phyloP scores from a whole-genome alignment of 2,113 vertebrate genomes.

The Cromileptes altivelis region DNA sequence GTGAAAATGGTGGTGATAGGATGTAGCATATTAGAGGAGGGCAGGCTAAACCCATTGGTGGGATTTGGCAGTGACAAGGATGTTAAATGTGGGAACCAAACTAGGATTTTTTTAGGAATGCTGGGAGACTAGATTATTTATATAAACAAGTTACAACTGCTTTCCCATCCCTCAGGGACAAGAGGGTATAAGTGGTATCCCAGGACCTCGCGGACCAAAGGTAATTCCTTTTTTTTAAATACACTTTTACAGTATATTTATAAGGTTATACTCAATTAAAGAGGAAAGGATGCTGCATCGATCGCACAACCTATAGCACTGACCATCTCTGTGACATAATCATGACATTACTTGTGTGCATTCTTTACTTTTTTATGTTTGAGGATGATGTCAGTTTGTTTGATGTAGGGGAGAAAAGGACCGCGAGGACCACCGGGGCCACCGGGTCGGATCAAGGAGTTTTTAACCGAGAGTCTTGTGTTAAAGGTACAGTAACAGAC shows the following conservation, averaged over 20 bases:
- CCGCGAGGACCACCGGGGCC: constrained; percentile 90
- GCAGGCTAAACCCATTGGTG: background rate
- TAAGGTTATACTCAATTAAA: background rate
- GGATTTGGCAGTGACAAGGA: background rate
- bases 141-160: background rate
- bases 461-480: background rate
- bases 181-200: constrained; percentile 55
- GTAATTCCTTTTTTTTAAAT: constrained; percentile 34
- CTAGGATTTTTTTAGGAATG: background rate
- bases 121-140: background rate
- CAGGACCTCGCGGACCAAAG: constrained; percentile 72
- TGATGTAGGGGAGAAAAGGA: constrained; percentile 86
- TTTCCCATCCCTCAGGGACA: constrained; percentile 71
- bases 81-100: background rate
- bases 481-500: constrained; percentile 56
- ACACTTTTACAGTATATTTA: background rate
- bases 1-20: background rate
- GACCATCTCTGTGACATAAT: background rate
- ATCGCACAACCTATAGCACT: background rate
- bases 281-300: background rate
- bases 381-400: constrained; percentile 1
- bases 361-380: background rate
- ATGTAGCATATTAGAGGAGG: background rate
- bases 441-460: constrained; percentile 84
- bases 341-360: background rate